Percentiles rank a stretch among this genome's conserved stretches.
These are phyloP conservation scores for Clamator glandarius DNA, from an alignment of 2,797 vertebrate species.

Conservation along the genomic window DNA sequence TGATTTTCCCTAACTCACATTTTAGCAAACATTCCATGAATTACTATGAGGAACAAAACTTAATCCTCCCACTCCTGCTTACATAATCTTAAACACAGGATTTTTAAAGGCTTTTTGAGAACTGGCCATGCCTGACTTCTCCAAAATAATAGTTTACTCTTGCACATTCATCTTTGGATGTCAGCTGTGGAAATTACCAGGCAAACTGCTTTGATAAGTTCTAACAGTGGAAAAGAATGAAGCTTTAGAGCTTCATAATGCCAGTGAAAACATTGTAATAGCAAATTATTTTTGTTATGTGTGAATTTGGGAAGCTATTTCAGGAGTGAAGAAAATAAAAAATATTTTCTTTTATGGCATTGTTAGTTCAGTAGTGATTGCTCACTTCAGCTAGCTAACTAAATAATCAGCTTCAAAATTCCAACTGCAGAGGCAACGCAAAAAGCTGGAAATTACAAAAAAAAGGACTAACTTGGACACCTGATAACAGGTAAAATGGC, in stretches of 20 bases:
- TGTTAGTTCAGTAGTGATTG: neutral
- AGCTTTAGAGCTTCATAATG: slow-evolving; percentile 39
- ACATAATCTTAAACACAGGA: slow-evolving; percentile 42
- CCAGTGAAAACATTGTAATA: slow-evolving; percentile 30
- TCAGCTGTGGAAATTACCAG: slow-evolving; percentile 53
- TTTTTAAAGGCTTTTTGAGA: slow-evolving; percentile 48
- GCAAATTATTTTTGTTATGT: slow-evolving; percentile 24
- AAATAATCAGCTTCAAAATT: neutral
- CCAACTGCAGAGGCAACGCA: neutral
- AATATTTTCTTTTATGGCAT: neutral
- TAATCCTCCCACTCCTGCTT: neutral
- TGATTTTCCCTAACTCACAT: neutral
- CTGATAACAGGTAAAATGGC: neutral
- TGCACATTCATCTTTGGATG: slow-evolving; percentile 50
- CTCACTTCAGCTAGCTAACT: neutral
- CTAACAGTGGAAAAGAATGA: slow-evolving; percentile 34
- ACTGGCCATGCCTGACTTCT: slow-evolving; percentile 42
- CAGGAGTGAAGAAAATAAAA: slow-evolving; percentile 1
- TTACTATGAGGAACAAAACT: neutral
- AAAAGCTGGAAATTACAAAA: neutral
- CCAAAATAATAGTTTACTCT: slow-evolving; percentile 54
- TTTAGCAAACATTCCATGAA: neutral
- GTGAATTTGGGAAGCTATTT: slow-evolving; percentile 22
- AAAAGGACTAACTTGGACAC: neutral
- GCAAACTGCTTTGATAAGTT: slow-evolving; percentile 53